A percentile compares a stretch with the other conserved stretches of the same genome.
phyloP scores from a whole-genome alignment of 2,113 vertebrate genomes.

The Phyllostomus hastatus region DNA sequence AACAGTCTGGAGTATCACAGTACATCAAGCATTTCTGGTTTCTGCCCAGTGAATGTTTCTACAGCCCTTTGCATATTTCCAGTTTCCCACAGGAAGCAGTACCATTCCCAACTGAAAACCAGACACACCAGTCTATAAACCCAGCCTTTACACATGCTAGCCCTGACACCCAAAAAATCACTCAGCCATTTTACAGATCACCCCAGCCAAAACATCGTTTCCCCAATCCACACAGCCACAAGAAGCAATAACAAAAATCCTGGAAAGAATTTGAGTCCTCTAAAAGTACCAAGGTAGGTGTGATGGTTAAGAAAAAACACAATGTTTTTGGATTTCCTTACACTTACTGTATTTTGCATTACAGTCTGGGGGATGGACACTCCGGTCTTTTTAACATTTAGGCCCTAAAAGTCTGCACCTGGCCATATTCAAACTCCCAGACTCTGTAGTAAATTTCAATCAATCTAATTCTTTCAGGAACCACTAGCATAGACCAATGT shows the following conservation, averaged over 20 bases:
- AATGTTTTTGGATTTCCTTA: neutral
- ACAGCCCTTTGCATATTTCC: neutral
- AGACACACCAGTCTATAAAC: neutral
- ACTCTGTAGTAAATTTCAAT: neutral
- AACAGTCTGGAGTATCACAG: neutral
- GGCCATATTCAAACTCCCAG: neutral
- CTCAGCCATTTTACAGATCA: neutral
- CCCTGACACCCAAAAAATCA: neutral
- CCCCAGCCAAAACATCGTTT: neutral
- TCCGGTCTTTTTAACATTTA: neutral
- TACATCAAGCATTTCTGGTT: neutral
- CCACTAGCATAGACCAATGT: no score
- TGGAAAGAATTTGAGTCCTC: neutral
- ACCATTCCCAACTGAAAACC: neutral
- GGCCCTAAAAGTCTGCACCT: neutral
- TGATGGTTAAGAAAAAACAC: neutral
- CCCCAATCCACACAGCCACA: neutral
- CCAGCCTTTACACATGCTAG: neutral
- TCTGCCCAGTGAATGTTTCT: neutral
- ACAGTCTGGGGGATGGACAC: neutral
- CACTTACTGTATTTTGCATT: neutral
- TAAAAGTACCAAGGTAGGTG: neutral
- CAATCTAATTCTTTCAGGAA: neutral
- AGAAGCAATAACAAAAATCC: neutral
- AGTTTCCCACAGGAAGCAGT: neutral